Base-by-base conservation (phyloP, 30 jellyfish, hydroid and myxozoan genomes). In the Catostylus mosaicus region DNA sequence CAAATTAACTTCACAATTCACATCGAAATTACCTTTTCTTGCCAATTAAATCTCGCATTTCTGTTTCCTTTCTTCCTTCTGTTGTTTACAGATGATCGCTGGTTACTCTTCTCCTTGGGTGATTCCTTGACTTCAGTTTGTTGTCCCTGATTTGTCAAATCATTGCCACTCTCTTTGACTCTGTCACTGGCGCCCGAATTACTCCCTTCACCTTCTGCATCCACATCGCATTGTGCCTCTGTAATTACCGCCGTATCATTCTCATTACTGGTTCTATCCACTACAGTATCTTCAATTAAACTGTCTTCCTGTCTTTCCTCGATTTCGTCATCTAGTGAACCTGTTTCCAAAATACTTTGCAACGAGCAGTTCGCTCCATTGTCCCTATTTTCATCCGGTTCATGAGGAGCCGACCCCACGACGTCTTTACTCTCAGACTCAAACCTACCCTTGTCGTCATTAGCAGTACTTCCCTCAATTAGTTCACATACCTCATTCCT, bases 11-110 rank as follows among this genome's bases (percentile, higher is more conserved):
- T n/a, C n/a, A n/a, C n/a, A n/a, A n/a, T n/a, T n/a, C n/a, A n/a
- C n/a, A n/a, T n/a, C n/a, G 47, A 50, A 73, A 10, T 47, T 46
- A 84, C 95, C 89, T 84, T 84, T 11, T 66, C 95, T 9, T 84
- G 77, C 84, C 85, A 74, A 31, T 84, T 73, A 59, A 84, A 84
- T 33, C 46, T 84, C 29, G 80, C 62, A 36, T 73, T 72, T 20
- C 46, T 75, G 11, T 32, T 56, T 29, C 23, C 56, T 10, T 65
- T 62, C 73, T 74, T 74, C 30, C 84, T 67, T 45, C 84, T 51
- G 7, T 40, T 31, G 29, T 23, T 51, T 5, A 26, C 61, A 33
- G 59, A 16, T 22, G 81, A 1, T 47, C 81, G 85, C 12, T 47
- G 24, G 30, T 32, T 54, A 36, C 62, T 54, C 66, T 22, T 30